Evolutionary conservation across 2,888 invertebrate genomes (phyloP).

Genomic region (Timema cristinae): DNA sequence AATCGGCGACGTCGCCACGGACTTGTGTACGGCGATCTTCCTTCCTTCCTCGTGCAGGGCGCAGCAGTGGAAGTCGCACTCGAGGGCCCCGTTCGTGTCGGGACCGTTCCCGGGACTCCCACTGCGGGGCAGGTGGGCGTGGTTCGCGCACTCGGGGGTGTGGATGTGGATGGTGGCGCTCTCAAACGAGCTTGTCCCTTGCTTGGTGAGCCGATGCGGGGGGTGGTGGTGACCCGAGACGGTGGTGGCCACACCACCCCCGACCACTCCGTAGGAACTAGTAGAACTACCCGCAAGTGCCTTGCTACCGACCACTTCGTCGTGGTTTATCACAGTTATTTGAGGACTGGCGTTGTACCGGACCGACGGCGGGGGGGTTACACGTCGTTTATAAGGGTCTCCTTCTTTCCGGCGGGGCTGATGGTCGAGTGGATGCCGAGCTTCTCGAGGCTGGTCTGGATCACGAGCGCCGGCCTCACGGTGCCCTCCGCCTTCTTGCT

Average conservation of each 20-base stretch:
- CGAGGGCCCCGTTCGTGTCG: constrained; percentile 53
- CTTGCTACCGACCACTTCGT: constrained; percentile 57
- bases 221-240: constrained; percentile 38
- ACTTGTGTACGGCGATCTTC: constrained; percentile 87
- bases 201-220: constrained; percentile 49
- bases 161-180: constrained; percentile 74
- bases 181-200: constrained; percentile 60
- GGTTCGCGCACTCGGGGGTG: constrained; percentile 73
- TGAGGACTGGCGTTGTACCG: constrained; percentile 65
- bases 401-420: constrained; percentile 45
- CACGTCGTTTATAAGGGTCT: constrained; percentile 59
- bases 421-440: constrained; percentile 42
- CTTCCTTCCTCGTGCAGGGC: constrained; percentile 90
- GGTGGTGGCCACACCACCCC: constrained; percentile 26
- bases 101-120: constrained; percentile 59
- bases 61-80: constrained; percentile 95
- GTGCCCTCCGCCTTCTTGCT: constrained; percentile 52
- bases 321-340: constrained; percentile 93
- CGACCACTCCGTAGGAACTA: constrained; percentile 42
- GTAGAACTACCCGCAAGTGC: constrained; percentile 46
- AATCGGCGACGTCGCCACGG: constrained; percentile 89
- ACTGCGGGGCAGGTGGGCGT: constrained; percentile 62
- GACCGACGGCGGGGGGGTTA: constrained; percentile 42
- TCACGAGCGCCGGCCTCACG: constrained; percentile 66
- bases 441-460: constrained; percentile 72